Percentiles rank a stretch among this genome's conserved stretches.
Evolutionary conservation across 2,113 vertebrate species (phyloP).

Genomic region (Hemibagrus wyckioides): DNA sequence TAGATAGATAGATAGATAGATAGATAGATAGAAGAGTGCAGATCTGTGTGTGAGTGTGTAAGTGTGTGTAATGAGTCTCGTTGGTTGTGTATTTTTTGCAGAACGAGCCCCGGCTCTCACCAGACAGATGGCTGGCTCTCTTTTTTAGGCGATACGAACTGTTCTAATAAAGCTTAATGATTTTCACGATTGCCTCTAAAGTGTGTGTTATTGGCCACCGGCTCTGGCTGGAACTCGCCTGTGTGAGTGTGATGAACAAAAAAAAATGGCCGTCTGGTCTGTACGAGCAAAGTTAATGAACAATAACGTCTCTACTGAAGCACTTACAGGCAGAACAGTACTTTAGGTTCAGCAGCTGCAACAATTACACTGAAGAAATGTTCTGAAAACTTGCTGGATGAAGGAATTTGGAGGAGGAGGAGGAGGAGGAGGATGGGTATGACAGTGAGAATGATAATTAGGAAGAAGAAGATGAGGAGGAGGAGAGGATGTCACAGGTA

Average conservation of each 20-base stretch:
- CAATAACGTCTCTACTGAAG: background rate
- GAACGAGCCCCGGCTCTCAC: constrained; percentile 16
- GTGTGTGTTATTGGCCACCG: constrained; percentile 29
- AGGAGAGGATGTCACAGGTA: background rate
- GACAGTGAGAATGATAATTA: background rate
- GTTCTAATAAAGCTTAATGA: constrained; percentile 33
- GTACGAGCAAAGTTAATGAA: constrained; percentile 26
- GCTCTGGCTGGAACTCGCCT: background rate
- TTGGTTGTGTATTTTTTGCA: background rate
- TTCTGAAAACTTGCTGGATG: too few relatives aligned
- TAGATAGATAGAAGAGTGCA: background rate
- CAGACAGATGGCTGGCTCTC: constrained; percentile 37
- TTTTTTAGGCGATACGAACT: constrained; percentile 35
- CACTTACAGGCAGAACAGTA: background rate
- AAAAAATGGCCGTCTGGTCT: background rate
- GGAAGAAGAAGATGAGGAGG: background rate
- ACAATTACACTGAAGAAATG: constrained; percentile 13
- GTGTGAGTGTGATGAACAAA: constrained; percentile 8
- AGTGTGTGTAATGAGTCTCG: background rate
- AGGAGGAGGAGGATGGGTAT: background rate
- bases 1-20: background rate
- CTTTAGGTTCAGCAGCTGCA: constrained; percentile 7
- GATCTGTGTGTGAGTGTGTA: too few relatives aligned
- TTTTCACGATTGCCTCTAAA: constrained; percentile 27
- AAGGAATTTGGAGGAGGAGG: background rate